Base-by-base conservation (phyloP, 2,888 invertebrate genomes). In the Esperia sulphurella region DNA sequence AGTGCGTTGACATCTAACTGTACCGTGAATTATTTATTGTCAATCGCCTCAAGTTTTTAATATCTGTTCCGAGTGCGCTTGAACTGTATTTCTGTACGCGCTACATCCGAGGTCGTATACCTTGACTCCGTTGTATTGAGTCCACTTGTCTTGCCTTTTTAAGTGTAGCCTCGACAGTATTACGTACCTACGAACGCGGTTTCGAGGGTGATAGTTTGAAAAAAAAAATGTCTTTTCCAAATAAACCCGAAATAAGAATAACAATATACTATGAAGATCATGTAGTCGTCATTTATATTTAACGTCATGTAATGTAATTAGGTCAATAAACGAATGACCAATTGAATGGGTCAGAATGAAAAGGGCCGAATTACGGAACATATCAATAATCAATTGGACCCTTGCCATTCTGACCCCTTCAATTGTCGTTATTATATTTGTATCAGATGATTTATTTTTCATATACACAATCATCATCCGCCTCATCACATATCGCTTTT, bases 221-320 rank as follows among this genome's bases (percentile, higher is more conserved):
- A n/a, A n/a, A n/a, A 45, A 63, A 65, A 74, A 94, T 94, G 94
- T 94, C 94, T 58, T 92, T 92, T 61, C 91, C 91, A 55, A 87
- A 89, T 52, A 93, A 91, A 79, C 85, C 92, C 54, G 91, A 93
- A 71, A 92, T 94, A 73, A 89, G 94, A 60, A 92, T 94, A 61
- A 94, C 93, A 10, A 92, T 94, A 61, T 93, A 91, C 78, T 92
- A 93, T 76, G 92, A 92, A 65, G 90, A 93, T 68, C 91, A 91
- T 66, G 90, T 92, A 48, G 90, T 93, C 59, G 91, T 93, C 45
- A 89, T 94, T 73, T 92, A 93, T 83, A 91, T 94, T 65, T 92
- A 68, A 78, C 51, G 37, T 35, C 14, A 37, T 44, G 43, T 37
- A 37, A 21, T 21, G 21, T 2, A 21, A 21, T 21, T 21, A 5